phyloP scores from a whole-genome alignment of 2,797 vertebrate genomes.

The Clarias pachynema region DNA sequence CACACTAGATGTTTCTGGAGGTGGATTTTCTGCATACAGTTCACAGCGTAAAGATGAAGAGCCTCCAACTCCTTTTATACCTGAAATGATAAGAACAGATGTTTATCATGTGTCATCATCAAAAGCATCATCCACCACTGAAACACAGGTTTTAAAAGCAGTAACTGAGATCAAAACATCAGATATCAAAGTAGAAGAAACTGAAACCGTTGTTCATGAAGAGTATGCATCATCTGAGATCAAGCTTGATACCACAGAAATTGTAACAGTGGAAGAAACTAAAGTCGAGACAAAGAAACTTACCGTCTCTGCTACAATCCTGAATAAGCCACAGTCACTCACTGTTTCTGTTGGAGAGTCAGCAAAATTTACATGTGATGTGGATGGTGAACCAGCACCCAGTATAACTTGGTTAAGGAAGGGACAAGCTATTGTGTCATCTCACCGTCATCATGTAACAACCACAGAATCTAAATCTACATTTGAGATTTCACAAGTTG shows the following conservation, averaged over 20 bases:
- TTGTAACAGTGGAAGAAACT: constrained; percentile 75
- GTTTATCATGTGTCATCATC: constrained; percentile 87
- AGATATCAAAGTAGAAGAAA: constrained; percentile 67
- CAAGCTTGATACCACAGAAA: constrained; percentile 70
- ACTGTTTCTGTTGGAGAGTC: constrained; percentile 86
- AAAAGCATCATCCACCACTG: constrained; percentile 79
- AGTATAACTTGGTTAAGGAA: constrained; percentile 84
- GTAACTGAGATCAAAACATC: constrained; percentile 73
- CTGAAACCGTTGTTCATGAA: constrained; percentile 74
- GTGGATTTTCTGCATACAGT: constrained; percentile 84
- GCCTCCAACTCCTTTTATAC: constrained; percentile 82
- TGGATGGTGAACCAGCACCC: constrained; percentile 89
- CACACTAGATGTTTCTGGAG: constrained; percentile 89
- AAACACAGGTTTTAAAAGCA: constrained; percentile 74
- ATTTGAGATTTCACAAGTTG: constrained; percentile 89
- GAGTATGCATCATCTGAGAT: constrained; percentile 73
- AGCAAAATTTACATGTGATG: constrained; percentile 88
- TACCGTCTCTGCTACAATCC: constrained; percentile 82
- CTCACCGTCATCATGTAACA: constrained; percentile 82
- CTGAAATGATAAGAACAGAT: constrained; percentile 88
- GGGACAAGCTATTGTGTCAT: constrained; percentile 77
- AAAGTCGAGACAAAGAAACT: constrained; percentile 75
- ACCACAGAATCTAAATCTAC: constrained; percentile 84
- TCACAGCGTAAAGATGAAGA: constrained; percentile 87
- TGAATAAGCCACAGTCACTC: constrained; percentile 88